Conservation (phyloP, 1,140 invertebrate genomes). For the Subanguina moxae region DNA sequence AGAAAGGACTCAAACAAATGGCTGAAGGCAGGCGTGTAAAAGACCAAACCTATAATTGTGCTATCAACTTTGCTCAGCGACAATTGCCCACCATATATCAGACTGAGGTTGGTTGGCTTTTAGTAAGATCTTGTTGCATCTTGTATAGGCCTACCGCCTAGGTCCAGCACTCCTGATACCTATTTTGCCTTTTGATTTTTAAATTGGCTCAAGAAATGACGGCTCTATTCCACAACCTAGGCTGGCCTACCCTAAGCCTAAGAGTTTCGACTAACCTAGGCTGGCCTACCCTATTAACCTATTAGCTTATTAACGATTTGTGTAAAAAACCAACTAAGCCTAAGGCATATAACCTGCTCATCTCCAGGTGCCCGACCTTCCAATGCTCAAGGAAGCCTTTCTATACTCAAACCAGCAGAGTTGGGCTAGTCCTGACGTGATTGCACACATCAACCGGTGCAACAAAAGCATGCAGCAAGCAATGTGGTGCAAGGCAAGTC, state of each 20-base stretch:
- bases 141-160: no score
- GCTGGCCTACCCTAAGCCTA: no score
- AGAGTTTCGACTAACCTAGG: no score
- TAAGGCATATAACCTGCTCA: neutral
- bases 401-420: slow-evolving; percentile 41
- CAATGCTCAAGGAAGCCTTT: slow-evolving; percentile 40
- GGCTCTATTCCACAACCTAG: no score
- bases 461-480: slow-evolving; percentile 28
- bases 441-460: slow-evolving; percentile 41
- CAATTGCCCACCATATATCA: slow-evolving; percentile 32
- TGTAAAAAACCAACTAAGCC: no score
- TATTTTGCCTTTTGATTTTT: no score
- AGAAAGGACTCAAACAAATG: slow-evolving; percentile 14
- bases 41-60: slow-evolving; percentile 42
- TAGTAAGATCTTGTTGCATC: no score
- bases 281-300: no score
- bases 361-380: slow-evolving; percentile 11
- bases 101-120: slow-evolving; percentile 14
- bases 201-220: no score
- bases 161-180: no score
- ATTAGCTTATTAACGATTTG: no score
- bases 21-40: slow-evolving; percentile 21
- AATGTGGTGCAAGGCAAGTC: slow-evolving; percentile 17
- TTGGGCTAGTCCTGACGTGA: slow-evolving; percentile 45
- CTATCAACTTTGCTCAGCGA: slow-evolving; percentile 39